Conservation (phyloP, 2,888 invertebrate species). For the Molanna angustata region DNA sequence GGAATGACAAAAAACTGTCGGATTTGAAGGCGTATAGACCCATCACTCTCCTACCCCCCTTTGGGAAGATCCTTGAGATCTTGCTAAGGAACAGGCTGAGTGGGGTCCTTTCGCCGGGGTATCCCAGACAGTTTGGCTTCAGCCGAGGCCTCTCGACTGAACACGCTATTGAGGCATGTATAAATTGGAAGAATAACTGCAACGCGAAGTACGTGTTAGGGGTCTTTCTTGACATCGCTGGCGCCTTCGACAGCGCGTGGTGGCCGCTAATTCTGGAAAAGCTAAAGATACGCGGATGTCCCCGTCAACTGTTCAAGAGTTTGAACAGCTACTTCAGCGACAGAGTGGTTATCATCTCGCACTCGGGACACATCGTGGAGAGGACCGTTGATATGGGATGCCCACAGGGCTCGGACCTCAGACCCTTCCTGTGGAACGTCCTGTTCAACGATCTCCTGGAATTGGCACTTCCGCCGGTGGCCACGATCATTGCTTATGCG, state of each 20-base stretch:
- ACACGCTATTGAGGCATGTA: background rate
- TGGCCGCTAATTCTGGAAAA: constrained; percentile 35
- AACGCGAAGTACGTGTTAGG: constrained; percentile 29
- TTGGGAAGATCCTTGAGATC: constrained; percentile 26
- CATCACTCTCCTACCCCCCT: constrained; percentile 30
- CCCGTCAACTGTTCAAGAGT: constrained; percentile 22
- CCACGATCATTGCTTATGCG: constrained; percentile 5
- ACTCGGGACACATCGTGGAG: too few relatives aligned
- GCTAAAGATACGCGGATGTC: constrained; percentile 13
- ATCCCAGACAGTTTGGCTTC: constrained; percentile 34
- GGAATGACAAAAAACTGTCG: constrained; percentile 26
- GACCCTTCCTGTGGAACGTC: constrained; percentile 31
- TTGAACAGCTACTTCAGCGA: too few relatives aligned
- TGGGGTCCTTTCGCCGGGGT: background rate
- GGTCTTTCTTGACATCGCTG: constrained; percentile 36
- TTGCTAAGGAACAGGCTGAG: background rate
- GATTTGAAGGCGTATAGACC: constrained; percentile 34
- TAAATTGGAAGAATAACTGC: background rate
- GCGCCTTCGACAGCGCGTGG: constrained; percentile 37
- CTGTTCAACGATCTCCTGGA: constrained; percentile 26
- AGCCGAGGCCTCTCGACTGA: constrained; percentile 27
- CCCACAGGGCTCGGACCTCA: constrained; percentile 34
- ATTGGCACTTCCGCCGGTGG: constrained; percentile 4
- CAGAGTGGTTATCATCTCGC: too few relatives aligned
- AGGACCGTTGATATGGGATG: constrained; percentile 26